Percentiles rank a stretch among this genome's conserved stretches.
Conservation (phyloP, 2,113 vertebrate genomes). For the Narcine bancroftii region DNA sequence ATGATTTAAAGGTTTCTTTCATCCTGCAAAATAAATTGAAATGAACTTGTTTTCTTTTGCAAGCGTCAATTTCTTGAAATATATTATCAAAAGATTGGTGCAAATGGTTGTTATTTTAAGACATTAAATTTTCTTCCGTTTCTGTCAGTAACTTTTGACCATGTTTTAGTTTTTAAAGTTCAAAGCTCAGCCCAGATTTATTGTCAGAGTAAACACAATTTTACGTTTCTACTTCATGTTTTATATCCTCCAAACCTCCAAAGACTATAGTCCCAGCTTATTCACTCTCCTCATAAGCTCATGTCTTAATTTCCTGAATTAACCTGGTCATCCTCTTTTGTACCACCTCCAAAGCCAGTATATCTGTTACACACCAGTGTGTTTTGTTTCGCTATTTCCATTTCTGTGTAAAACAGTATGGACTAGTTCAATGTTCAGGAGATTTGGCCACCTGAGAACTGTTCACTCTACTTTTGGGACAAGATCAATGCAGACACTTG, state of each 20-base stretch:
- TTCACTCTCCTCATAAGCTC: too few relatives aligned
- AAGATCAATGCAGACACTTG: not conserved
- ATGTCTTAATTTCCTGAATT: too few relatives aligned
- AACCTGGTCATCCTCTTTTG: too few relatives aligned
- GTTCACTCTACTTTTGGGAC: not conserved
- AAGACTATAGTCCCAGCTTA: too few relatives aligned
- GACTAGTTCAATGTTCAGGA: not conserved
- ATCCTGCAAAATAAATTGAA: not conserved
- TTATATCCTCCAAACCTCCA: too few relatives aligned
- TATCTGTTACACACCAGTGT: too few relatives aligned
- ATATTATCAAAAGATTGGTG: not conserved
- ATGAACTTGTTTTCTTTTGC: not conserved
- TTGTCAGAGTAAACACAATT: too few relatives aligned
- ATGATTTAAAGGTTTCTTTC: not conserved
- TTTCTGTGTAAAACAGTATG: not conserved
- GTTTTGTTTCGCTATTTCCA: not conserved
- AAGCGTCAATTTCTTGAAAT: not conserved
- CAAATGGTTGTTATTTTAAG: conserved; percentile 20
- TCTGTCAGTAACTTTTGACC: not conserved
- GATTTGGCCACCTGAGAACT: not conserved
- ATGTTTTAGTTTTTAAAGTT: not conserved
- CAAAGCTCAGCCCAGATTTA: too few relatives aligned
- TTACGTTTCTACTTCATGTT: too few relatives aligned
- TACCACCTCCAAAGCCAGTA: too few relatives aligned
- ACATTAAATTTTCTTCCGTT: conserved; percentile 7